These are phyloP conservation scores for Conomelus anceps DNA, from an alignment of 2,888 invertebrate genomes.

Conservation along the genomic window DNA sequence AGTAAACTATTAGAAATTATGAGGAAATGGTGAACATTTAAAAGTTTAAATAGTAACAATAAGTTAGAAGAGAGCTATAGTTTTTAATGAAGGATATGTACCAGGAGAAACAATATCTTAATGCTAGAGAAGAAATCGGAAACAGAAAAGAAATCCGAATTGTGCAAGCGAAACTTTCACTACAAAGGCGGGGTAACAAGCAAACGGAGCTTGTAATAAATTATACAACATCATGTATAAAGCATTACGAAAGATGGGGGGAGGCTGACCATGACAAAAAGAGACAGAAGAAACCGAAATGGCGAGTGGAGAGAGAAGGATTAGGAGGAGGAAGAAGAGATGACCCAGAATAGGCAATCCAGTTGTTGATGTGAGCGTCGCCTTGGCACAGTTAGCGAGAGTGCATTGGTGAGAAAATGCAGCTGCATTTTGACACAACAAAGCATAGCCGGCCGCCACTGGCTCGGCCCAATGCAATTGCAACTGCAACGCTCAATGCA, in stretches of 20 bases:
- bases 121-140: background rate
- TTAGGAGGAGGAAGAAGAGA: background rate
- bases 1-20: too few species aligned
- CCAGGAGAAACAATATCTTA: background rate
- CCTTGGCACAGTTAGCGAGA: background rate
- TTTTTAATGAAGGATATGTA: background rate
- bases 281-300: background rate
- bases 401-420: background rate
- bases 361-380: background rate
- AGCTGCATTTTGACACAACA: background rate
- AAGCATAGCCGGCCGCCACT: too few species aligned
- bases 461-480: background rate
- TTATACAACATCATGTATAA: background rate
- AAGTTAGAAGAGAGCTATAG: too few species aligned
- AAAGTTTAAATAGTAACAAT: too few species aligned
- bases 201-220: background rate
- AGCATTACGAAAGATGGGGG: background rate
- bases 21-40: too few species aligned
- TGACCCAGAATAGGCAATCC: background rate
- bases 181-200: background rate
- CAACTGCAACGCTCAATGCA: background rate
- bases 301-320: background rate
- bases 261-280: too few species aligned
- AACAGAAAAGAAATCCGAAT: background rate
- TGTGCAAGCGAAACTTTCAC: background rate